phyloP scores from a whole-genome alignment of 1,140 invertebrate species.

The Orchestia grillus region DNA sequence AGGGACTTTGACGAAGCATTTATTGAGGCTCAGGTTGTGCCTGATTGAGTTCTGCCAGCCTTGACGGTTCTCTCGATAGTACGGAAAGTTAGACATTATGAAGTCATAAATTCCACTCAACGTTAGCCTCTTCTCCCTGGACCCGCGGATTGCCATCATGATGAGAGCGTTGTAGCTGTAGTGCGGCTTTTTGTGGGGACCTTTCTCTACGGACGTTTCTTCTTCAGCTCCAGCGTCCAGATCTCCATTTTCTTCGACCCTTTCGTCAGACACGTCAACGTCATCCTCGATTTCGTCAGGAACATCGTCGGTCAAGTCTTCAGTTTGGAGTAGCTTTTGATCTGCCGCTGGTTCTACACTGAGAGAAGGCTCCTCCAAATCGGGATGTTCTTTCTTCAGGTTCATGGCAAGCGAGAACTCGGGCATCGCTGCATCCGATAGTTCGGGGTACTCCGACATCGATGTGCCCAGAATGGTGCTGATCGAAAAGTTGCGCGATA shows the following conservation, averaged over 20 bases:
- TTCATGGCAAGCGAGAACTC: constrained; percentile 31
- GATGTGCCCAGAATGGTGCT: constrained; percentile 29
- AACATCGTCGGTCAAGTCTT: background rate
- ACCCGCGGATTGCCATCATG: constrained; percentile 98
- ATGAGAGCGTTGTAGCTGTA: constrained; percentile 99
- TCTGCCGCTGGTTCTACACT: constrained; percentile 16
- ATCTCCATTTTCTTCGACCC: background rate
- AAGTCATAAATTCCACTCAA: constrained; percentile 99
- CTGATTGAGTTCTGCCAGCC: constrained; percentile 79
- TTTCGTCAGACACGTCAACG: background rate
- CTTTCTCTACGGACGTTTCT: constrained; percentile 65
- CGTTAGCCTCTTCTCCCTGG: constrained; percentile 92
- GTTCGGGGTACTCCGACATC: background rate
- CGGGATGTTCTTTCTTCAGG: constrained; percentile 46
- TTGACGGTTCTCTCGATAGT: constrained; percentile 78
- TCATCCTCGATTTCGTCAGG: constrained; percentile 3
- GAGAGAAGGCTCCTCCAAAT: background rate
- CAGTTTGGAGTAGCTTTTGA: background rate
- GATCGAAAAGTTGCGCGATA: constrained; percentile 36
- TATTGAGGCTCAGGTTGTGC: constrained; percentile 82
- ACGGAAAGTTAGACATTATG: constrained; percentile 98
- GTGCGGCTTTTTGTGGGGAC: constrained; percentile 89
- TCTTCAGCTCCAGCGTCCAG: background rate
- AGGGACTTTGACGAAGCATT: constrained; percentile 98
- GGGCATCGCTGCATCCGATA: background rate